These are phyloP conservation scores for Cylindroiulus punctatus DNA, from an alignment of 2,888 invertebrate genomes.

Conservation along the genomic window DNA sequence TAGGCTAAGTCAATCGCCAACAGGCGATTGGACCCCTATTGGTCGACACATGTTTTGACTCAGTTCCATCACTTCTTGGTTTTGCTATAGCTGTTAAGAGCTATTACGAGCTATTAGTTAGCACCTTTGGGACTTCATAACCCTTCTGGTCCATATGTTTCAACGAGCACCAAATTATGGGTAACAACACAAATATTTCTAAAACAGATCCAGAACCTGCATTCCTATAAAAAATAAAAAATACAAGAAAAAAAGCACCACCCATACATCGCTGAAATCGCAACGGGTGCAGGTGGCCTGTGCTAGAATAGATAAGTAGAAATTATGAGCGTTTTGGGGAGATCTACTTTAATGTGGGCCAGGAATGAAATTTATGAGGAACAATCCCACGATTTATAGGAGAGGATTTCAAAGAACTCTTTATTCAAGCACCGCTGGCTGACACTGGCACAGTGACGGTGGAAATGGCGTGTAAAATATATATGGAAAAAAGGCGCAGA, in stretches of 20 bases:
- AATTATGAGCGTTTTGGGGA: constrained; percentile 43
- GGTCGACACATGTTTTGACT: too few species aligned
- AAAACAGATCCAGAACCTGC: not conserved
- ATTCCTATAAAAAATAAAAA: not conserved
- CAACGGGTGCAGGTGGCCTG: constrained; percentile 39
- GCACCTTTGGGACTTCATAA: not conserved
- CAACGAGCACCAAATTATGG: not conserved
- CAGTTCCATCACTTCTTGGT: too few species aligned
- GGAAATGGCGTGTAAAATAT: constrained; percentile 34
- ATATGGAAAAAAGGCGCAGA: constrained; percentile 33
- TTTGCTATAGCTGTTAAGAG: too few species aligned
- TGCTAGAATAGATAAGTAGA: constrained; percentile 39
- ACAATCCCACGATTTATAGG: constrained; percentile 45
- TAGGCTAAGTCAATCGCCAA: too few species aligned
- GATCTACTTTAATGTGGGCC: constrained; percentile 45
- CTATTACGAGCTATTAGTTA: not conserved
- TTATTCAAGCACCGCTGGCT: constrained; percentile 45
- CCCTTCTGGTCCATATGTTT: not conserved
- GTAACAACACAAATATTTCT: not conserved
- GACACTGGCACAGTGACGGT: not conserved
- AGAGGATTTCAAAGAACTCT: constrained; percentile 45
- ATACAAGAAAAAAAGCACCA: not conserved
- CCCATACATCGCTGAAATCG: constrained; percentile 11
- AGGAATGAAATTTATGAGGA: constrained; percentile 40
- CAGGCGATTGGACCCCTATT: too few species aligned